Base-by-base conservation (phyloP, 92 coral and sea anemone genomes). In the Plumapathes pennacea region DNA sequence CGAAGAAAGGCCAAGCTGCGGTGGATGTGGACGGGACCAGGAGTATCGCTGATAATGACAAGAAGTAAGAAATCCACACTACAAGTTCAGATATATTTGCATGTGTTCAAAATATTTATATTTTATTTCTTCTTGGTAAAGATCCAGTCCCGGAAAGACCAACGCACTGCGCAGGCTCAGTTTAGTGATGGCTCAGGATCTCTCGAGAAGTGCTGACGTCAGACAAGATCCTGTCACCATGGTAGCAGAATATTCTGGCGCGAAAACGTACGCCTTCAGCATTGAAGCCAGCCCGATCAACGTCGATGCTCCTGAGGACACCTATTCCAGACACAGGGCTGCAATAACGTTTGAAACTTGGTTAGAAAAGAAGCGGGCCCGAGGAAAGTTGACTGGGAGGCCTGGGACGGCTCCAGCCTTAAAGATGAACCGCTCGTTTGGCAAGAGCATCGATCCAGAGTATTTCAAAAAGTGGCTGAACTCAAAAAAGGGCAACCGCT, bases 381-480 rank as follows among this genome's bases (percentile, higher is more conserved):
- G 71, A 25, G 84, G 46, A 7, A 83, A 61, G 18, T 59, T 59
- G 5, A 46, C 50, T 2, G 31, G 19, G 18, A 33, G 80, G 49
- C 94, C 99, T 1, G 38, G 51, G 1, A 84, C 95, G 31, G 91
- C 96, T 8, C 80, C 90, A 0, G 69, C 53, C 10, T 50, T 48
- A 38, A 62, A 64, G 22, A 56, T 67, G 44, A 82, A 57, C 37
- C 43, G 83, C 36, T 52, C 67, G 29, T 20, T 73, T 15, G 96
- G 91, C 29, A 84, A 77, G 72, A 69, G 74, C 30, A 53, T 89
- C 24, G 99, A 94, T 37, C 78, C 78, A 14, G 95, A 81, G 17
- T 82, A 79, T 6, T 94, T 94, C 29, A 85, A 85, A 69, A 70
- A 65, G 40, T 94, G 99, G 99, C 38, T 94, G 60, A 66, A 61